phyloP scores from a whole-genome alignment of 2,113 vertebrate genomes.

The Ardeotis arabs region DNA sequence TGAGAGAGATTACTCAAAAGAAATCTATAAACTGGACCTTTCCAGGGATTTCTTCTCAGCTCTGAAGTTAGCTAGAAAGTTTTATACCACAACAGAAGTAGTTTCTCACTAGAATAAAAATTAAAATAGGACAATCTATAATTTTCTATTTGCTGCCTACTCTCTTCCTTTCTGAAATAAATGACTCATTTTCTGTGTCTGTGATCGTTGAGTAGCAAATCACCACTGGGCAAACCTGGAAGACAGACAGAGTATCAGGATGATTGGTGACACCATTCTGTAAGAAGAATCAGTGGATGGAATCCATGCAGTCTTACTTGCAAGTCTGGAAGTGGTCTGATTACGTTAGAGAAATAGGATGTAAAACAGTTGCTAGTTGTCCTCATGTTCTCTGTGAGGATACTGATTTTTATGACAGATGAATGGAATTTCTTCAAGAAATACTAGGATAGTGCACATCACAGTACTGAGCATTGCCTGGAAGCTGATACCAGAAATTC shows the following conservation, averaged over 20 bases:
- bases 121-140: background rate
- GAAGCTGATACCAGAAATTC: background rate
- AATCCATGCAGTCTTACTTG: background rate
- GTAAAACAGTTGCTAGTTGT: background rate
- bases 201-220: background rate
- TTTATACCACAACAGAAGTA: background rate
- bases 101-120: background rate
- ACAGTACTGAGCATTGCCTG: background rate
- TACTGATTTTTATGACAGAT: background rate
- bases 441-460: background rate
- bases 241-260: background rate
- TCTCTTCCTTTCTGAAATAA: background rate
- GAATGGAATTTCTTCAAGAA: background rate
- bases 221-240: background rate
- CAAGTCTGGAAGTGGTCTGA: background rate
- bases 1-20: background rate
- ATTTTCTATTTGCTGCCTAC: background rate
- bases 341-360: background rate
- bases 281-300: background rate
- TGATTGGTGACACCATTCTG: background rate
- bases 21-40: background rate
- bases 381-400: background rate
- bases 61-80: background rate
- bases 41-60: background rate
- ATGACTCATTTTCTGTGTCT: background rate